phyloP scores from a whole-genome alignment of 2,888 invertebrate species.

The Sepiola atlantica region DNA sequence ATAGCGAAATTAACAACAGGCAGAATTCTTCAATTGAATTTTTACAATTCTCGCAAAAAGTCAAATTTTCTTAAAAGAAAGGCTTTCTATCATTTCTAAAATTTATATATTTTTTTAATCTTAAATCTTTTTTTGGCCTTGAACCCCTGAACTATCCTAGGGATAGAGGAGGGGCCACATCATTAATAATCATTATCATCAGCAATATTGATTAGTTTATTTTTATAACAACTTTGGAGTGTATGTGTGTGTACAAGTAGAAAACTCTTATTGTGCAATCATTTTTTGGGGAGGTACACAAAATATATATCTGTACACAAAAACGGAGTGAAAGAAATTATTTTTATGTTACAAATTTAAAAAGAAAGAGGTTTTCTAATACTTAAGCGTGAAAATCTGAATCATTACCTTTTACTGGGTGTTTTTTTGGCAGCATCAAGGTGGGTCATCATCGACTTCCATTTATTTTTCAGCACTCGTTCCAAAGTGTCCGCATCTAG shows the following conservation, averaged over 20 bases:
- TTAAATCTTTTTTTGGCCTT: too few relatives aligned
- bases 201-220: background rate
- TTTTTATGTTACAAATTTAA: background rate
- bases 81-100: too few relatives aligned
- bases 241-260: background rate
- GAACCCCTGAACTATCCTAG: too few relatives aligned
- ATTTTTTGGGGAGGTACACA: background rate
- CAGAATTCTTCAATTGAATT: too few relatives aligned
- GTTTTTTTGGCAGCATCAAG: constrained; percentile 52
- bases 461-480: constrained; percentile 86
- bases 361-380: background rate
- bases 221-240: background rate
- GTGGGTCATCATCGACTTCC: constrained; percentile 73
- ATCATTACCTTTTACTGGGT: constrained; percentile 35
- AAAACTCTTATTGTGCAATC: background rate
- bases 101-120: too few relatives aligned
- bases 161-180: background rate
- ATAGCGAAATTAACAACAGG: too few relatives aligned
- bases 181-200: background rate
- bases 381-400: background rate
- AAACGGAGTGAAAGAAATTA: background rate
- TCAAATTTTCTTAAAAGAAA: too few relatives aligned
- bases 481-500: constrained; percentile 94
- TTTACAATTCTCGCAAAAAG: too few relatives aligned
- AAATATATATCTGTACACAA: background rate